Evolutionary conservation across 2,113 vertebrate species (phyloP).

Genomic region (Pyrgilauda ruficollis): DNA sequence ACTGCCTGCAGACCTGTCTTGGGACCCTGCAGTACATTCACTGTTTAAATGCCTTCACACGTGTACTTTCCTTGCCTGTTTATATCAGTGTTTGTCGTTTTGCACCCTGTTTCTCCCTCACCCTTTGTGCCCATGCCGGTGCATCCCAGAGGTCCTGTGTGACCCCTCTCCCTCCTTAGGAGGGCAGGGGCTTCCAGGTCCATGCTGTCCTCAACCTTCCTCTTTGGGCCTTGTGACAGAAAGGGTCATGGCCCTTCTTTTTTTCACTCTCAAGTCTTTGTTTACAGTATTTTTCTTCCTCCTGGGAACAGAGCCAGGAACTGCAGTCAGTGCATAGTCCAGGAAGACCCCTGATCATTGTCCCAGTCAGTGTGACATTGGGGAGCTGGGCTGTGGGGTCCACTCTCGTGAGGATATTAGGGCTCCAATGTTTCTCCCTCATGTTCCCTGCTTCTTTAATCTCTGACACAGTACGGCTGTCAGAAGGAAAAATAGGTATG

Average conservation of each 20-base stretch:
- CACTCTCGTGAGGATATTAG: fast-evolving
- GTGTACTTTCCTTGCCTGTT: background rate
- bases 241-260: background rate
- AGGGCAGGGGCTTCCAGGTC: background rate
- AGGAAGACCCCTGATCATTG: background rate
- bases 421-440: background rate
- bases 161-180: background rate
- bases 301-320: background rate
- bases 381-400: fast-evolving
- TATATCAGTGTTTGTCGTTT: background rate
- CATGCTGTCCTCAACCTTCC: background rate
- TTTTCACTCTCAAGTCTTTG: background rate
- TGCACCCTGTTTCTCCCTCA: fast-evolving
- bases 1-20: background rate
- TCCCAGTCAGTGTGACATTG: background rate
- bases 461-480: background rate
- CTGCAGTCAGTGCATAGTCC: background rate
- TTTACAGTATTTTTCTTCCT: background rate
- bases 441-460: background rate
- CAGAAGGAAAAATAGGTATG: background rate
- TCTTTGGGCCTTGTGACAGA: background rate
- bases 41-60: background rate
- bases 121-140: background rate
- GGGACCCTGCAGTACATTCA: background rate
- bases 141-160: background rate